These are phyloP conservation scores for Tridacna crocea DNA, from an alignment of 2,888 invertebrate species.

Conservation along the genomic window DNA sequence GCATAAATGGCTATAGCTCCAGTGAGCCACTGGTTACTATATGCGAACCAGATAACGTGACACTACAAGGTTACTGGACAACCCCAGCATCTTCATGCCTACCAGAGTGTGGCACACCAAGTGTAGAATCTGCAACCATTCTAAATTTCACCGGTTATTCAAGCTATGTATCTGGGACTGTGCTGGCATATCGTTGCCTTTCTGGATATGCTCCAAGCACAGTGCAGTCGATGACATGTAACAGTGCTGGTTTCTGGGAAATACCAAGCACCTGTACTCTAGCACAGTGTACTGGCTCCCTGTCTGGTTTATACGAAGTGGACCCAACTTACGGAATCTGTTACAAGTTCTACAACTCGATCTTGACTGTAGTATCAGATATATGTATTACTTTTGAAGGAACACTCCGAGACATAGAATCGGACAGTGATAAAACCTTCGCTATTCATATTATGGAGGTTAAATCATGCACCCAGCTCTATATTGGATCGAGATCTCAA, in stretches of 20 bases:
- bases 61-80: neutral
- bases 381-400: constrained; percentile 5
- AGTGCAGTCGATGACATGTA: constrained; percentile 1
- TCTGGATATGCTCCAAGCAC: neutral
- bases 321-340: constrained; percentile 8
- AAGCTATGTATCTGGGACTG: neutral
- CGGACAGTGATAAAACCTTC: neutral
- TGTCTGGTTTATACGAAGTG: neutral
- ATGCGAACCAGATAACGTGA: neutral
- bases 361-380: neutral
- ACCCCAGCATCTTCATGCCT: neutral
- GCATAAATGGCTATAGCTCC: neutral
- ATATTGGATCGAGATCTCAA: neutral
- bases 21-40: neutral
- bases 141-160: neutral
- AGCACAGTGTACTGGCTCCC: neutral
- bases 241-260: neutral
- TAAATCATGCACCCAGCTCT: neutral
- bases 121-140: neutral
- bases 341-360: constrained; percentile 9
- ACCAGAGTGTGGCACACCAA: neutral
- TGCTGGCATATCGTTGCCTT: neutral
- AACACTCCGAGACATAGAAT: neutral
- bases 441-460: neutral
- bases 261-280: neutral